Evolutionary conservation across 2,113 vertebrate genomes (phyloP).

Genomic region (Oryzias melastigma): DNA sequence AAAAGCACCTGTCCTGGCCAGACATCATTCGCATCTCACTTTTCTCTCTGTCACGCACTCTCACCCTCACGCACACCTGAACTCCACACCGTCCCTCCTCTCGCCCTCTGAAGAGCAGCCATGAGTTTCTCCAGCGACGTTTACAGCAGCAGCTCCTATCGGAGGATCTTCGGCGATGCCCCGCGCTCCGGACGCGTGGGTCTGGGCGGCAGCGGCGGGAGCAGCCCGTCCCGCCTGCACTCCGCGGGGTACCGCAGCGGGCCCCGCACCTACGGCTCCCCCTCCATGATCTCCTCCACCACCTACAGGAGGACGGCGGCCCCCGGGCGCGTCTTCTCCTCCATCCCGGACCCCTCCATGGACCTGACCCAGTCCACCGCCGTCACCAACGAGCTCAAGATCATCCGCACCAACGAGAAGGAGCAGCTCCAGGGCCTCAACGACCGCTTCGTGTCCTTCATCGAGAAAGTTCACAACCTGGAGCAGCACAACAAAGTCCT

Average conservation of each 20-base stretch:
- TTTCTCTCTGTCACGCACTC: conserved; percentile 38
- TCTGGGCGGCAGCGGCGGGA: conserved; percentile 47
- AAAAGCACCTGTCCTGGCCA: conserved; percentile 67
- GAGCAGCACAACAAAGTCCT: conserved; percentile 84
- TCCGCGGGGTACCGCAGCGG: conserved; percentile 66
- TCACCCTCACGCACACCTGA: conserved; percentile 51
- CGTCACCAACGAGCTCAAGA: conserved; percentile 82
- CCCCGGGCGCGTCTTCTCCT: conserved; percentile 68
- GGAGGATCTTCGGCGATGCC: conserved; percentile 78
- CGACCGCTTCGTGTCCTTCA: conserved; percentile 84
- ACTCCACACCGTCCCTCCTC: conserved; percentile 32
- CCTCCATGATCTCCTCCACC: conserved; percentile 55
- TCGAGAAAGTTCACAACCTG: conserved; percentile 81
- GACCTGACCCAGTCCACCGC: conserved; percentile 80
- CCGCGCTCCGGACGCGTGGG: conserved; percentile 67
- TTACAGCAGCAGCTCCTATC: conserved; percentile 78
- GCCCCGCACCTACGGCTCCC: conserved; percentile 64
- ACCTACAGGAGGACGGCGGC: conserved; percentile 68
- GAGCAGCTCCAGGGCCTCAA: conserved; percentile 84
- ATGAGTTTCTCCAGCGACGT: conserved; percentile 78
- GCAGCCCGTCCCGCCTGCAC: conserved; percentile 71
- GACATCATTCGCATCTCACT: conserved; percentile 70
- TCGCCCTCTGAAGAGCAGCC: conserved; percentile 23
- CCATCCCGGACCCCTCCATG: conserved; percentile 61
- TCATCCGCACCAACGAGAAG: conserved; percentile 84